Evolutionary conservation across 2,888 invertebrate species (phyloP).

Genomic region (Endomychus coccineus): DNA sequence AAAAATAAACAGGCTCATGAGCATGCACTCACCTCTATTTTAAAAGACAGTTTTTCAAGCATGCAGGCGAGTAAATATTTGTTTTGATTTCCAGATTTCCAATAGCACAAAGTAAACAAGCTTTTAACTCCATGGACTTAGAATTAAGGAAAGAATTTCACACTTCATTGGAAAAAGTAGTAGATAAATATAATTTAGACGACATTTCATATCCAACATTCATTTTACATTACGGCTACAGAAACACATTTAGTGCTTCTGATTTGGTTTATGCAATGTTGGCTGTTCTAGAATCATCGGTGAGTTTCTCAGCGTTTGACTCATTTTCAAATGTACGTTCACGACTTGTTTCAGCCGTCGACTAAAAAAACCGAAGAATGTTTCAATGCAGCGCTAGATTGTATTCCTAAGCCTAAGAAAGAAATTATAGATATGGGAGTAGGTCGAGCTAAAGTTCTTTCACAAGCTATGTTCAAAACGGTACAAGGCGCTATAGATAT

Average conservation of each 20-base stretch:
- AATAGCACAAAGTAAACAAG: conserved; percentile 76
- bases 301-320: too few relatives aligned
- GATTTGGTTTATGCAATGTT: conserved; percentile 77
- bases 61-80: neutral
- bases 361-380: conserved; percentile 57
- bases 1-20: too few relatives aligned
- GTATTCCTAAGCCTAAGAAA: conserved; percentile 55
- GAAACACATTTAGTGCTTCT: conserved; percentile 69
- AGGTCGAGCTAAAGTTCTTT: conserved; percentile 62
- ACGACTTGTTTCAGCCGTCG: conserved; percentile 46
- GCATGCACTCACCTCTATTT: too few relatives aligned
- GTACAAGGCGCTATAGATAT: conserved; percentile 75
- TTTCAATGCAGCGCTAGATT: conserved; percentile 65
- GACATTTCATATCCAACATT: conserved; percentile 72
- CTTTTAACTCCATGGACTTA: conserved; percentile 83
- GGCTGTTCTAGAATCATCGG: conserved; percentile 69
- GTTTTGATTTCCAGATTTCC: conserved; percentile 55
- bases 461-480: conserved; percentile 62
- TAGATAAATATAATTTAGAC: conserved; percentile 61
- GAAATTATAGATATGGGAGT: conserved; percentile 56
- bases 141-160: conserved; percentile 69
- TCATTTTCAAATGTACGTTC: conserved; percentile 1
- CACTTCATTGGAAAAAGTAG: conserved; percentile 57
- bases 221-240: conserved; percentile 72
- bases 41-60: too few relatives aligned